A percentile compares a stretch with the other conserved stretches of the same genome.
phyloP scores from a whole-genome alignment of 2,797 vertebrate genomes.

The Gadopsis bispinosus region DNA sequence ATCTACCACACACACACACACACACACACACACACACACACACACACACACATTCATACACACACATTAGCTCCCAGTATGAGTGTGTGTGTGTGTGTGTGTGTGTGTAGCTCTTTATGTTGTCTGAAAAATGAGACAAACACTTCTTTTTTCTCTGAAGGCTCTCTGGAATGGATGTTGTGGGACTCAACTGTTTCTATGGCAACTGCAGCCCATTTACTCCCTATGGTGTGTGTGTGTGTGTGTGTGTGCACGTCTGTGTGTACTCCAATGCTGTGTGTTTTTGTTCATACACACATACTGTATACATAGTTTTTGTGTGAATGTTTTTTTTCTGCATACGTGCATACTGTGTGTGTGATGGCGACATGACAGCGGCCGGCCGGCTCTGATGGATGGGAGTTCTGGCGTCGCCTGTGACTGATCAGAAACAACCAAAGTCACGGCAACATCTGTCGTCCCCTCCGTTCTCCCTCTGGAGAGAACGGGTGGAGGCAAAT shows the following conservation, averaged over 20 bases:
- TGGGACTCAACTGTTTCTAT: slow-evolving; percentile 84
- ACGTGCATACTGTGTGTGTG: background rate
- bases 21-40: slow-evolving; percentile 30
- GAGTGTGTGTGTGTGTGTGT: slow-evolving; percentile 19
- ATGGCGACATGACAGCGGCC: slow-evolving; percentile 13
- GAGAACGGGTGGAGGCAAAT: slow-evolving; percentile 47
- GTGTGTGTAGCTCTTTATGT: slow-evolving; percentile 43
- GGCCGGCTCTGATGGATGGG: slow-evolving; percentile 67
- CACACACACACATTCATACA: slow-evolving; percentile 23
- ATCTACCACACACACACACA: slow-evolving; percentile 58
- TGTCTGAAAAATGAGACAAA: slow-evolving; percentile 79
- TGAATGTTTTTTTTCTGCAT: background rate
- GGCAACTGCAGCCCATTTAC: slow-evolving; percentile 82
- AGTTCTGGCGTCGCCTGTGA: slow-evolving; percentile 37
- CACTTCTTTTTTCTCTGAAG: slow-evolving; percentile 78
- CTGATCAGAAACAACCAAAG: slow-evolving; percentile 65
- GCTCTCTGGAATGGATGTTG: slow-evolving; percentile 78
- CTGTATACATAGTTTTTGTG: background rate
- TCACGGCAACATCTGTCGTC: slow-evolving; percentile 61
- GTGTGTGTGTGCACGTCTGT: slow-evolving; percentile 34
- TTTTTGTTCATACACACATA: background rate
- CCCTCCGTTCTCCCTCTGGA: slow-evolving; percentile 26
- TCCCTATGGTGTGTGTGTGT: slow-evolving; percentile 59
- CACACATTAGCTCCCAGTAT: slow-evolving; percentile 6
- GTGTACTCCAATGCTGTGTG: slow-evolving; percentile 11